These are phyloP conservation scores for Ptychoptera contaminata DNA, from an alignment of 2,888 invertebrate species.

Conservation along the genomic window DNA sequence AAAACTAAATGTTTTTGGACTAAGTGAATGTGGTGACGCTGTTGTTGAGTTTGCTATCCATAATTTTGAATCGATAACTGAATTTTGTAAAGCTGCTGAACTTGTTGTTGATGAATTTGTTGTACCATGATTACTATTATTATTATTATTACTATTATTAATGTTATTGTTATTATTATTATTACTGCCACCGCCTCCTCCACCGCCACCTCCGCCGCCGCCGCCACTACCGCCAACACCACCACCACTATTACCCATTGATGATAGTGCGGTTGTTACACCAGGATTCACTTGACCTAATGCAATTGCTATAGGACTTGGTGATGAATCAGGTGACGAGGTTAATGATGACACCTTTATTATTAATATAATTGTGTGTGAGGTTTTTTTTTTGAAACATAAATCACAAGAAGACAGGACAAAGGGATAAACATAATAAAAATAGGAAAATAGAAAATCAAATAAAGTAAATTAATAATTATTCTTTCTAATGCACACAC, in stretches of 20 bases:
- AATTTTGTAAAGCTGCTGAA: slow-evolving; percentile 4
- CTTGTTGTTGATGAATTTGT: slow-evolving; percentile 18
- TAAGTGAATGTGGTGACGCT: slow-evolving; percentile 53
- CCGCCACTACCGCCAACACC: slow-evolving; percentile 20
- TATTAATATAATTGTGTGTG: slow-evolving; percentile 2
- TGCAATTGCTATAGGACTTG: slow-evolving; percentile 67
- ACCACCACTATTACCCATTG: slow-evolving; percentile 27
- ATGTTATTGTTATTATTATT: too few species aligned
- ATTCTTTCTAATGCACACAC: slow-evolving; percentile 1
- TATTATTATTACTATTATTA: slow-evolving; percentile 2
- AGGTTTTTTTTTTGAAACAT: not conserved
- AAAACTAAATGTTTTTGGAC: slow-evolving; percentile 61
- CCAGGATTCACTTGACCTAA: slow-evolving; percentile 40
- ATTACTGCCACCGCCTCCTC: slow-evolving; percentile 16
- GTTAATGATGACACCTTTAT: slow-evolving; percentile 59
- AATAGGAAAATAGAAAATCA: slow-evolving; percentile 2
- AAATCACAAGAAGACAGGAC: not conserved
- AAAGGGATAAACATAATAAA: slow-evolving; percentile 11
- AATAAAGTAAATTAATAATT: not conserved
- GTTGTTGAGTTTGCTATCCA: slow-evolving; percentile 54
- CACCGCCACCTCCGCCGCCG: slow-evolving; percentile 31
- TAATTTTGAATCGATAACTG: slow-evolving; percentile 26
- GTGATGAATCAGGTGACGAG: slow-evolving; percentile 80
- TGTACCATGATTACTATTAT: slow-evolving; percentile 9
- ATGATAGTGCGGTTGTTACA: slow-evolving; percentile 25